These are phyloP conservation scores for Panopea generosa DNA, from an alignment of 2,888 invertebrate genomes.

Conservation along the genomic window DNA sequence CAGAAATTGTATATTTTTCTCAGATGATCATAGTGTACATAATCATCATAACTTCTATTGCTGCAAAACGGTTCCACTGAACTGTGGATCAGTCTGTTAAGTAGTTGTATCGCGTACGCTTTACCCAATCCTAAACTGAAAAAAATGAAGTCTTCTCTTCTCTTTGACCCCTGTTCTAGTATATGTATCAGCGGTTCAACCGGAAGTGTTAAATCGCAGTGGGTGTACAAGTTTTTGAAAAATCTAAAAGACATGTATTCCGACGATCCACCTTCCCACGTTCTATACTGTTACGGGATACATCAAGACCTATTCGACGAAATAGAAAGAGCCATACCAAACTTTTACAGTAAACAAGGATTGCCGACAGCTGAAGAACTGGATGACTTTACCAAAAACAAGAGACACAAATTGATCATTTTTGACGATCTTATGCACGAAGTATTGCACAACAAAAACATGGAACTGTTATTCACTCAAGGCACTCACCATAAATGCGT, in stretches of 20 bases:
- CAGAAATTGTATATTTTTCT: conserved; percentile 55
- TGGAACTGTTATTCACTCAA: conserved; percentile 14
- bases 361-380: conserved; percentile 25
- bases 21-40: conserved; percentile 39
- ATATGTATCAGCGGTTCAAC: conserved; percentile 39
- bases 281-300: conserved; percentile 37
- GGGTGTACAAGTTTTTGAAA: conserved; percentile 32
- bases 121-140: conserved; percentile 34
- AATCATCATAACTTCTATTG: conserved; percentile 46
- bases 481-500: conserved; percentile 9
- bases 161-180: conserved; percentile 21
- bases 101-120: conserved; percentile 33
- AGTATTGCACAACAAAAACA: conserved; percentile 13
- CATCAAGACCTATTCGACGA: conserved; percentile 31
- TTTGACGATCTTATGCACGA: conserved; percentile 44
- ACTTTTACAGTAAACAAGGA: conserved; percentile 20
- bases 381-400: conserved; percentile 23
- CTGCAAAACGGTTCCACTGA: conserved; percentile 26
- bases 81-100: conserved; percentile 33
- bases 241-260: conserved; percentile 25
- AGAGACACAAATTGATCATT: conserved; percentile 25
- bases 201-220: conserved; percentile 32
- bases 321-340: conserved; percentile 25
- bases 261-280: conserved; percentile 16
- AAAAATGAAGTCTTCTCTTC: conserved; percentile 33